A percentile compares a stretch with the other conserved stretches of the same genome.
These are phyloP conservation scores for Cosmia trapezina DNA, from an alignment of 2,888 invertebrate genomes.

Conservation along the genomic window DNA sequence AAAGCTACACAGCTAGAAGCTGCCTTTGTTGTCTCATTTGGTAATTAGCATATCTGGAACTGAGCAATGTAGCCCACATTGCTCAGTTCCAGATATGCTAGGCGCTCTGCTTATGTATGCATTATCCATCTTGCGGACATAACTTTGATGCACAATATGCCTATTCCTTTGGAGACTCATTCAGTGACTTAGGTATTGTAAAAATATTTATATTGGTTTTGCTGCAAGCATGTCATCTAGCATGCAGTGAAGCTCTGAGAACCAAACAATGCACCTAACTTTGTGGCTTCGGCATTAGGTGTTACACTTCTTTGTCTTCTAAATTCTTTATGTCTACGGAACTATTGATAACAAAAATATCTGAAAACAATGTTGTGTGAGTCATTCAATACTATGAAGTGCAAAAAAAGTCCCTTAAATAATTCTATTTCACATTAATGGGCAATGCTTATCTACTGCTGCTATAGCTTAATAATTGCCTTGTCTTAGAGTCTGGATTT, in stretches of 20 bases:
- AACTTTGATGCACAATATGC: neutral
- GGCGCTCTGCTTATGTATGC: neutral
- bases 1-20: neutral
- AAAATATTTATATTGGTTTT: neutral
- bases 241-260: neutral
- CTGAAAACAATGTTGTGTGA: neutral
- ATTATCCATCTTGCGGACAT: neutral
- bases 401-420: neutral
- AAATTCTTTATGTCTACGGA: neutral
- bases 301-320: neutral
- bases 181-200: neutral
- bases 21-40: neutral
- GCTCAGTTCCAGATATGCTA: too few species aligned
- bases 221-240: neutral
- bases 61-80: neutral
- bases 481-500: too few species aligned
- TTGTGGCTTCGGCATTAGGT: neutral
- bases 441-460: neutral
- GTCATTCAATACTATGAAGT: neutral
- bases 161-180: neutral
- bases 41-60: neutral
- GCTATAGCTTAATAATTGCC: neutral
- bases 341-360: conserved; percentile 4
- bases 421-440: neutral
- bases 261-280: neutral